Base-by-base conservation (phyloP, 2,797 vertebrate genomes). In the Crocidura indochinensis region DNA sequence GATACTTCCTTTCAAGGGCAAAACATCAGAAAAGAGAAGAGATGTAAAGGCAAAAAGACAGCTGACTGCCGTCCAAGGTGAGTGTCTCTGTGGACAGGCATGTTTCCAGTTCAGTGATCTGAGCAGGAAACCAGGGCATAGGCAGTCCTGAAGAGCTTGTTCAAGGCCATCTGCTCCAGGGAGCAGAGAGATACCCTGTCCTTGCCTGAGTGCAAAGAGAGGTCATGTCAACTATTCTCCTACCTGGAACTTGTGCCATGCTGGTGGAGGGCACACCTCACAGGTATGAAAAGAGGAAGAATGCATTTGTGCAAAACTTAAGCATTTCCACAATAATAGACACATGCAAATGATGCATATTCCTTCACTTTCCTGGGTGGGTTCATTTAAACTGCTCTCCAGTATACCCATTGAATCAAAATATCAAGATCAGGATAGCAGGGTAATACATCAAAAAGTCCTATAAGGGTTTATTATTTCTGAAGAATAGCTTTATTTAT, bases 131-230 rank as follows among this genome's bases (percentile, higher is more conserved):
- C 73, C 51, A 87, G 80, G 62, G 38, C 88, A 51, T 8, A 20
- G 38, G 75, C 86, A 82, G 26, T 84, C 75, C 81, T 87, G 53
- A 92, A 96, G 74, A 92, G 86, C 86, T 62, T 95, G 91, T 91
- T 94, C 87, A 74, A 88, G 95, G 76, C 94, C 94, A 95, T 95
- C 92, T 97, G 96, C 89, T 96, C 77, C 93, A 65, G 44, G 22
- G 71, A 95, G 88, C 90, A 95, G 79, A 94, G 92, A 85, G 91
- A 94, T 92, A 77, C 46, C 90, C 77, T 96, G 91, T 80, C 95
- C 80, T 96, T 95, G 87, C 69, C 90, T 62, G 75, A 86, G 67
- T 62, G 88, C 22, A 0, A 2, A 3, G 86, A 73, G 71, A 90
- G 73, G 81, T 86, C 78, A 11, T 22, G 71, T 95, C 92, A 76